phyloP scores from a whole-genome alignment of 2,888 invertebrate genomes.

The Lordiphosa andalusiaca region DNA sequence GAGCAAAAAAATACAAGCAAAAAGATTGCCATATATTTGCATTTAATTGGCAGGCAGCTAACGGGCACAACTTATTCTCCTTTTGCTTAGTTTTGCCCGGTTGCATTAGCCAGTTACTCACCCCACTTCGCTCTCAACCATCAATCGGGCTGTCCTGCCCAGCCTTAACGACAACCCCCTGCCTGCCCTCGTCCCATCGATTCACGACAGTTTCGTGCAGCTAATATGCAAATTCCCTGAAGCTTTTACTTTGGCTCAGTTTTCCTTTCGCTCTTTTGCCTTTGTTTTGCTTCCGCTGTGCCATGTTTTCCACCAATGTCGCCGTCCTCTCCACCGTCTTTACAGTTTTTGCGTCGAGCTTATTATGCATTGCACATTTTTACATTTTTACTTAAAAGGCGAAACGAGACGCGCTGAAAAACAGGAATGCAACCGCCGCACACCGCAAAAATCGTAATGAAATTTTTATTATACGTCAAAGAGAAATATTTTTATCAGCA shows the following conservation, averaged over 20 bases:
- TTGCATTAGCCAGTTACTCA: constrained; percentile 20
- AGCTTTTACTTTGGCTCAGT: constrained; percentile 58
- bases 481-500: constrained; percentile 74
- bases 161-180: constrained; percentile 46
- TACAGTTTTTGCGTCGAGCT: constrained; percentile 39
- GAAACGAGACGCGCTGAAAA: constrained; percentile 8
- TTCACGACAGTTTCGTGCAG: constrained; percentile 45
- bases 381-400: constrained; percentile 57
- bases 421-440: constrained; percentile 23
- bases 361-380: constrained; percentile 75
- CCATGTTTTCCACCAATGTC: constrained; percentile 58
- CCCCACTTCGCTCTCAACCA: constrained; percentile 19
- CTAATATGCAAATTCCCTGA: constrained; percentile 71
- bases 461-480: constrained; percentile 74
- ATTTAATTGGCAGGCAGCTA: constrained; percentile 68
- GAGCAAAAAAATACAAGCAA: constrained; percentile 26
- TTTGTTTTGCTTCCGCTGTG: constrained; percentile 63
- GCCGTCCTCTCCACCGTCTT: constrained; percentile 6
- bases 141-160: constrained; percentile 48
- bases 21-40: constrained; percentile 60
- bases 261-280: constrained; percentile 41
- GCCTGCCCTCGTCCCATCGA: neutral
- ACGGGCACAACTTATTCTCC: constrained; percentile 33
- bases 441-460: constrained; percentile 75
- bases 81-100: constrained; percentile 6